Conservation (phyloP, 1,140 invertebrate genomes). For the Penaeus vannamei region DNA sequence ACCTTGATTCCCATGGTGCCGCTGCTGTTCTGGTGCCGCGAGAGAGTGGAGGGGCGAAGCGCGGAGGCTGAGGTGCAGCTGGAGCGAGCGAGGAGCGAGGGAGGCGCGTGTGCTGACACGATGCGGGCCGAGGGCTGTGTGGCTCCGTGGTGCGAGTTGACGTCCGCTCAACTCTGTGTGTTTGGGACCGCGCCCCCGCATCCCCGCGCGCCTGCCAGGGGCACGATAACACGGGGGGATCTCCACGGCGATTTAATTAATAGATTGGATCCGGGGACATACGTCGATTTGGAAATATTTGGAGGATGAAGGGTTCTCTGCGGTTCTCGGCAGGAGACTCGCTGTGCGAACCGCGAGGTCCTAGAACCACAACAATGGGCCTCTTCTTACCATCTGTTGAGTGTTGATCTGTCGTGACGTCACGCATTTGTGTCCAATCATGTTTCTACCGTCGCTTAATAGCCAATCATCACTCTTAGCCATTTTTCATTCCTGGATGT, state of each 20-base stretch:
- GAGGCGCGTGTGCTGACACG: not conserved
- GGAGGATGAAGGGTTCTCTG: not conserved
- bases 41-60: not conserved
- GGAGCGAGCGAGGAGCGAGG: not conserved
- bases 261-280: not conserved
- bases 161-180: too few species aligned
- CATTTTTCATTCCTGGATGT: not conserved
- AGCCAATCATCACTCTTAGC: not conserved
- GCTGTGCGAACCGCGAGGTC: too few species aligned
- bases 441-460: not conserved
- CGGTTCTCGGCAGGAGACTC: not conserved
- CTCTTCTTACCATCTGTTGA: slow-evolving; percentile 23
- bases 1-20: slow-evolving; percentile 16
- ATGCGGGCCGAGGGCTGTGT: not conserved
- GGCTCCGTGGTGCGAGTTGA: not conserved
- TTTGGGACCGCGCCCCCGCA: slow-evolving; percentile 12
- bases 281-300: too few species aligned
- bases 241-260: not conserved
- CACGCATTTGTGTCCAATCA: not conserved
- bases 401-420: not conserved
- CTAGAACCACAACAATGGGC: not conserved
- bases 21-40: not conserved
- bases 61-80: not conserved
- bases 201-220: not conserved
- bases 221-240: not conserved